phyloP scores from a whole-genome alignment of 1,140 invertebrate genomes.

The Bombyx mandarina region DNA sequence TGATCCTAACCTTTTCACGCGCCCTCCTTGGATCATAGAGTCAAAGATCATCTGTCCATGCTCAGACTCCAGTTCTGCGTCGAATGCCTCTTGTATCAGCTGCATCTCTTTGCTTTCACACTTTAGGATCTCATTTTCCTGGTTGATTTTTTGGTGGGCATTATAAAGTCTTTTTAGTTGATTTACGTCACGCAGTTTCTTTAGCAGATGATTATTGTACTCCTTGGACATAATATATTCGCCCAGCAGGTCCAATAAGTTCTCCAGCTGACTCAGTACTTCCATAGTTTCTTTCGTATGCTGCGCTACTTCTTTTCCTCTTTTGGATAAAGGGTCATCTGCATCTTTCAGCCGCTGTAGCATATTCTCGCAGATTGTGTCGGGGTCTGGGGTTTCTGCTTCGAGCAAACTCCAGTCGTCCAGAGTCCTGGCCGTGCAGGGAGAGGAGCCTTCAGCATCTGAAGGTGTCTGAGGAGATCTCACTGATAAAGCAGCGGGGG shows the following conservation, averaged over 20 bases:
- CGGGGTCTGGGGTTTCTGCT: constrained; percentile 30
- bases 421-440: constrained; percentile 43
- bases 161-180: constrained; percentile 78
- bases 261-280: constrained; percentile 82
- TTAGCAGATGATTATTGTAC: constrained; percentile 78
- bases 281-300: constrained; percentile 71
- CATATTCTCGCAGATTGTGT: constrained; percentile 51
- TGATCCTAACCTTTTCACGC: constrained; percentile 57
- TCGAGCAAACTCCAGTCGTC: constrained; percentile 40
- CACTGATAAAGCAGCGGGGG: constrained; percentile 49
- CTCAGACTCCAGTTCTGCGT: constrained; percentile 71
- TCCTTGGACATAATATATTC: constrained; percentile 80
- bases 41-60: constrained; percentile 74
- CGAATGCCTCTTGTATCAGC: constrained; percentile 57
- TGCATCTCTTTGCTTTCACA: constrained; percentile 49
- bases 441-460: constrained; percentile 54
- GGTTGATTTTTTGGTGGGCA: constrained; percentile 66
- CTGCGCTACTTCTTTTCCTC: constrained; percentile 53
- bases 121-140: constrained; percentile 49
- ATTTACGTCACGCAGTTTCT: constrained; percentile 80
- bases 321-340: constrained; percentile 49
- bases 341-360: constrained; percentile 47
- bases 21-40: constrained; percentile 59
- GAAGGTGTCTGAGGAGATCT: constrained; percentile 48
- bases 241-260: constrained; percentile 81